Evolutionary conservation across 2,797 vertebrate species (phyloP).

Genomic region (Australoheros facetus): DNA sequence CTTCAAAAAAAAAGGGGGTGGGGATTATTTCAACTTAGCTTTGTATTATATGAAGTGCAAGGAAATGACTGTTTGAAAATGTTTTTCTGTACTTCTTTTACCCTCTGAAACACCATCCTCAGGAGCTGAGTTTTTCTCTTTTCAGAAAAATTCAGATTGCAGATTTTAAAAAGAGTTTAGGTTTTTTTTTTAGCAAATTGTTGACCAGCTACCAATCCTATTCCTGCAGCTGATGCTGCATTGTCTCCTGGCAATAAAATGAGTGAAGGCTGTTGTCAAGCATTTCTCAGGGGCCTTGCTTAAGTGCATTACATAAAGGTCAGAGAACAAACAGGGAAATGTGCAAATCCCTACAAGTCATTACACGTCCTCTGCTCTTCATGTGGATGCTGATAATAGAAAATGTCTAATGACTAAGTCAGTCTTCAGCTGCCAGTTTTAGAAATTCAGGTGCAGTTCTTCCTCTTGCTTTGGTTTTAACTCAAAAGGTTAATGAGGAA

Average conservation of each 20-base stretch:
- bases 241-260: constrained; percentile 38
- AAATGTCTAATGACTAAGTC: constrained; percentile 28
- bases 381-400: constrained; percentile 30
- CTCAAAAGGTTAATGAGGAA: constrained; percentile 11
- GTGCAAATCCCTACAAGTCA: constrained; percentile 63
- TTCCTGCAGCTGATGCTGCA: constrained; percentile 45
- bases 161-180: constrained; percentile 31
- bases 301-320: constrained; percentile 61
- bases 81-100: background rate
- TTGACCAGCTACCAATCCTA: constrained; percentile 44
- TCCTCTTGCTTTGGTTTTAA: constrained; percentile 6
- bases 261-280: constrained; percentile 61
- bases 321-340: constrained; percentile 51
- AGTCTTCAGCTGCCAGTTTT: constrained; percentile 7
- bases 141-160: constrained; percentile 9
- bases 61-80: constrained; percentile 45
- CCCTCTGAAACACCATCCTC: constrained; percentile 10
- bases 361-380: constrained; percentile 42
- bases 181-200: constrained; percentile 30
- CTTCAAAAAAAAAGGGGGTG: constrained; percentile 30
- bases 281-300: constrained; percentile 58
- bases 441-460: constrained; percentile 7
- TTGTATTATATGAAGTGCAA: constrained; percentile 45
- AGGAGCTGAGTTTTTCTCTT: constrained; percentile 1
- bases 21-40: constrained; percentile 33